phyloP scores from a whole-genome alignment of 2,888 invertebrate genomes.

The Caenorhabditis zanzibari region DNA sequence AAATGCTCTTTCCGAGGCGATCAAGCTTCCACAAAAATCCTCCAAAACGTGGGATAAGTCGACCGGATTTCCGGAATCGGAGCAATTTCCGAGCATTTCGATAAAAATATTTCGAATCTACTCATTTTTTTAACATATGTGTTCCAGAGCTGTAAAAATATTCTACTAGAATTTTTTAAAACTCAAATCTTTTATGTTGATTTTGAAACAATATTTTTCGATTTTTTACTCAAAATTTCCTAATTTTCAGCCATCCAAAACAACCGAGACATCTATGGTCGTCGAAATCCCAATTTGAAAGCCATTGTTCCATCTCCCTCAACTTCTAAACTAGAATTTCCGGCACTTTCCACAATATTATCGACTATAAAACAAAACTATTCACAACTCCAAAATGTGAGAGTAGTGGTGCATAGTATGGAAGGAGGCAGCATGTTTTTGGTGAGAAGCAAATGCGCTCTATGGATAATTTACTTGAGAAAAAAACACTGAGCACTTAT shows the following conservation, averaged over 20 bases:
- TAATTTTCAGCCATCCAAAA: slow-evolving; percentile 19
- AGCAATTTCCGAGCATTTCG: no score
- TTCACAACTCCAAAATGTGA: slow-evolving; percentile 19
- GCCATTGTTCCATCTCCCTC: slow-evolving; percentile 9
- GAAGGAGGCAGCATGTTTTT: slow-evolving; percentile 32
- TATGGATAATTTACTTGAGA: no score
- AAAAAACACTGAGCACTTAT: no score
- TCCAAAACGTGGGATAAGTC: no score
- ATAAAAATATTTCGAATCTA: no score
- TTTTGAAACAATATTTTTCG: not conserved
- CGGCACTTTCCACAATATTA: not conserved
- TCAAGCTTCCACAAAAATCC: no score
- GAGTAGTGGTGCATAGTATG: slow-evolving; percentile 23
- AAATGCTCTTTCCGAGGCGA: no score
- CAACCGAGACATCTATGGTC: slow-evolving; percentile 19
- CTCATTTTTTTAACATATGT: no score
- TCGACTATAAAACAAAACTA: slow-evolving; percentile 17
- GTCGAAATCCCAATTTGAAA: slow-evolving; percentile 4
- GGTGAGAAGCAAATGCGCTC: not conserved
- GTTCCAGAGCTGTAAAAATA: no score
- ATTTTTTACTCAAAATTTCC: not conserved
- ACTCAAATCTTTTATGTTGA: not conserved
- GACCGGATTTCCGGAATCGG: no score
- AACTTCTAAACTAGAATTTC: not conserved
- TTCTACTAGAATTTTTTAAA: no score